Evolutionary conservation across 2,797 vertebrate species (phyloP).

Genomic region (Erethizon dorsatum): DNA sequence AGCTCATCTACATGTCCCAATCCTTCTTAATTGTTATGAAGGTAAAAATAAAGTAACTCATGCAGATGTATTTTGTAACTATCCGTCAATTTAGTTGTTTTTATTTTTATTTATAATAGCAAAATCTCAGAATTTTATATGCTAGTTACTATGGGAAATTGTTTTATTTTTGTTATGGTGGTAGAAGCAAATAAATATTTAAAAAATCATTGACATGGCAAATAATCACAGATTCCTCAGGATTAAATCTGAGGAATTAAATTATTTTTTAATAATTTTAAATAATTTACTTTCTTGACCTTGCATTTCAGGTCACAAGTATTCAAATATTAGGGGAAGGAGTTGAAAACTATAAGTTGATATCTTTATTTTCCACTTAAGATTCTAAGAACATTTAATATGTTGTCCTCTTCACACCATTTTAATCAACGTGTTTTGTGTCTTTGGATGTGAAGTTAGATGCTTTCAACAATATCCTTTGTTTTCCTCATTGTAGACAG

Average conservation of each 20-base stretch:
- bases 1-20: neutral
- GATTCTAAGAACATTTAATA: conserved; percentile 17
- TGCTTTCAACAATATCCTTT: conserved; percentile 53
- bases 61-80: neutral
- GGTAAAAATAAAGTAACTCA: neutral
- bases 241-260: neutral
- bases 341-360: neutral
- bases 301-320: neutral
- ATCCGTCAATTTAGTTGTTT: neutral
- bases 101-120: neutral
- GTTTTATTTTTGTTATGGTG: neutral
- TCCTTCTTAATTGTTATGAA: neutral
- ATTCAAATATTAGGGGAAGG: neutral
- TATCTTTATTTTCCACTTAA: conserved; percentile 54
- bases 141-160: neutral
- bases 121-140: neutral
- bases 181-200: neutral
- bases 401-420: neutral
- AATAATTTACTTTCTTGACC: neutral
- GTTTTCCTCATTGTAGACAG: conserved; percentile 66
- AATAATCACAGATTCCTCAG: neutral
- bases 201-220: neutral
- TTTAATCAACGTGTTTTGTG: conserved; percentile 36
- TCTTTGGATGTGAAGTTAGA: conserved; percentile 62
- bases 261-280: neutral